Conservation (phyloP, 2,888 invertebrate genomes). For the Temnothorax ravouxi region DNA sequence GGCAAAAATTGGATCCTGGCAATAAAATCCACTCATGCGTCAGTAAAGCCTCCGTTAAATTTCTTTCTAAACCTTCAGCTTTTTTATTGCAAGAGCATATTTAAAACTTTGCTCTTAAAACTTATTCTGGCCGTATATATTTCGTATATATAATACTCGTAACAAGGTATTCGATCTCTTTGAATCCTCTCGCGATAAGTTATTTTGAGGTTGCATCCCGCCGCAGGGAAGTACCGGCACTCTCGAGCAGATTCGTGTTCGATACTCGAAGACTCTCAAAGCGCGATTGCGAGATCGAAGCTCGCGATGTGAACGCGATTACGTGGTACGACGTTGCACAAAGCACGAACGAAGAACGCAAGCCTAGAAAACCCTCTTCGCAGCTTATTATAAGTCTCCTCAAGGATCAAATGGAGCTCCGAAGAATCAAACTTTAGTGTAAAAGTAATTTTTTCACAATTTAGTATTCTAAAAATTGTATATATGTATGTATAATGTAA, state of each 20-base stretch:
- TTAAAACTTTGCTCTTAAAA: not conserved
- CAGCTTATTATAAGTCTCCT: conserved; percentile 58
- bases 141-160: not conserved
- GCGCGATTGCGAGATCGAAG: conserved; percentile 27
- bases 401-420: not conserved
- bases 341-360: conserved; percentile 41
- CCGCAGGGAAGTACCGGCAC: not conserved
- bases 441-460: not conserved
- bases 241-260: not conserved
- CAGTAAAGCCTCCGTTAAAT: not conserved
- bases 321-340: conserved; percentile 62
- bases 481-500: not conserved
- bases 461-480: conserved; percentile 1
- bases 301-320: conserved; percentile 50
- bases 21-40: not conserved
- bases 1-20: not conserved
- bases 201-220: not conserved
- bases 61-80: no score
- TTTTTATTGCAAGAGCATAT: not conserved
- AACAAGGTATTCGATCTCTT: conserved; percentile 15
- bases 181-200: conserved; percentile 12
- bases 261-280: conserved; percentile 25
- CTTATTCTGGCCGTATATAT: not conserved
- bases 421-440: conserved; percentile 18
- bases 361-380: conserved; percentile 43